Conservation (phyloP, 1,140 invertebrate species). For the Tyrophagus putrescentiae region DNA sequence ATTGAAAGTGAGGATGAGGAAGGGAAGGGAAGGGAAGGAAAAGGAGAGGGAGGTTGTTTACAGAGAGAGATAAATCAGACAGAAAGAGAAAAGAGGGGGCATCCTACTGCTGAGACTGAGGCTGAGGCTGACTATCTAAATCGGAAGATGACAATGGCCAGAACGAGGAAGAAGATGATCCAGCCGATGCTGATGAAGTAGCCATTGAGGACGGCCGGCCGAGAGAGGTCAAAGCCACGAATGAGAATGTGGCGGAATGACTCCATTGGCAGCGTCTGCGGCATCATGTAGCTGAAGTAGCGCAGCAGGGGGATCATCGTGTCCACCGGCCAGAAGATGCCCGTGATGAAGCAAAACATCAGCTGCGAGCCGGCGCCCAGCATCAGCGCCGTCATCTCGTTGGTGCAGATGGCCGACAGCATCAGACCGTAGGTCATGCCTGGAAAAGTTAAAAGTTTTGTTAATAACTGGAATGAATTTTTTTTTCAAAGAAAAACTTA, state of each 20-base stretch:
- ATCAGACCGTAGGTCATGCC: slow-evolving; percentile 79
- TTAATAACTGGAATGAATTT: too few species aligned
- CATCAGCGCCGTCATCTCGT: slow-evolving; percentile 54
- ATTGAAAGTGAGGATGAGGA: too few species aligned
- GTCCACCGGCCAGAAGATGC: slow-evolving; percentile 79
- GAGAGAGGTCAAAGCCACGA: slow-evolving; percentile 41
- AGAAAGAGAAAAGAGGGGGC: too few species aligned
- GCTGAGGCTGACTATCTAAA: slow-evolving; percentile 16
- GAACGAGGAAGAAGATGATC: slow-evolving; percentile 19
- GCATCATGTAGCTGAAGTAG: slow-evolving; percentile 64
- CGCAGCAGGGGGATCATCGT: slow-evolving; percentile 69
- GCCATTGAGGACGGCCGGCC: slow-evolving; percentile 11
- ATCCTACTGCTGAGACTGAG: too few species aligned
- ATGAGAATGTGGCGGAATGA: slow-evolving; percentile 72
- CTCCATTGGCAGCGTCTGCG: slow-evolving; percentile 75
- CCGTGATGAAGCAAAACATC: slow-evolving; percentile 45
- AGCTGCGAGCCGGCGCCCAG: slow-evolving; percentile 76
- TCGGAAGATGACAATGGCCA: slow-evolving; percentile 19
- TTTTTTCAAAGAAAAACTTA: slow-evolving; percentile 3
- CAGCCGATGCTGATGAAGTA: slow-evolving; percentile 15
- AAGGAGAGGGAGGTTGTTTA: too few species aligned
- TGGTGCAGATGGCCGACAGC: slow-evolving; percentile 49
- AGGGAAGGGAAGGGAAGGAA: too few species aligned
- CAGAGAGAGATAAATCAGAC: too few species aligned
- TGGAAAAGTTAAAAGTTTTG: slow-evolving; percentile 2